Base-by-base conservation (phyloP, 2,113 vertebrate genomes). In the Cromileptes altivelis region DNA sequence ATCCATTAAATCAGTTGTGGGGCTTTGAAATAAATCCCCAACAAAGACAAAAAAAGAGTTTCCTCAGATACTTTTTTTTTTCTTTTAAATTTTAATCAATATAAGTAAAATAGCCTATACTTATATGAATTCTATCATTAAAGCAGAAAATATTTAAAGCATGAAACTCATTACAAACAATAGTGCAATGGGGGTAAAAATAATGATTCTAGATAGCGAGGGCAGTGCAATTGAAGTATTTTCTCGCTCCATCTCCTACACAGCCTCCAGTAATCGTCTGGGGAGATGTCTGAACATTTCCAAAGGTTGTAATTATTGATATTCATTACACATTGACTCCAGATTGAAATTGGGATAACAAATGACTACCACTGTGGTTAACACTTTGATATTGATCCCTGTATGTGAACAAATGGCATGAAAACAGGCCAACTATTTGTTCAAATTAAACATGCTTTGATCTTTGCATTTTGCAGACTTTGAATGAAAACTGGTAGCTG, bases 361-460 rank as follows among this genome's bases (percentile, higher is more conserved):
- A 82, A 85, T 0, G 14, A 61, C 55, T 57, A 68, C 37, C 23
- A 63, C 8, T 1, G 1, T 33, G n/a, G 7, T 72, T 45, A 77
- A 15, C 18, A 74, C 69, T 52, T 85, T 84, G 23, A 69, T 45
- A 84, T 65, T 70, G 50, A 65, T 86, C 67, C 25, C 6, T 63
- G 21, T 40, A 47, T 2, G 11, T 45, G 57, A 88, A 64, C 50
- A 78, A 55, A 70, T 53, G 42, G 37, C 6, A 0, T 56, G 11
- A 80, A 81, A 85, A 71, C 12, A 85, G 81, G 83, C 9, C 0
- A 0, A 61, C 6, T 52, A 79, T 88, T 89, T 91, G 78, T 81
- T 84, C 57, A 70, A 78, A 76, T 88, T 70, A 77, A 49, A 82
- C n/a, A 3, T 1, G 52, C 81, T 90, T 88, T 91, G 70, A 90